These are phyloP conservation scores for Pampusana beccarii DNA, from an alignment of 2,113 vertebrate genomes.

Conservation along the genomic window DNA sequence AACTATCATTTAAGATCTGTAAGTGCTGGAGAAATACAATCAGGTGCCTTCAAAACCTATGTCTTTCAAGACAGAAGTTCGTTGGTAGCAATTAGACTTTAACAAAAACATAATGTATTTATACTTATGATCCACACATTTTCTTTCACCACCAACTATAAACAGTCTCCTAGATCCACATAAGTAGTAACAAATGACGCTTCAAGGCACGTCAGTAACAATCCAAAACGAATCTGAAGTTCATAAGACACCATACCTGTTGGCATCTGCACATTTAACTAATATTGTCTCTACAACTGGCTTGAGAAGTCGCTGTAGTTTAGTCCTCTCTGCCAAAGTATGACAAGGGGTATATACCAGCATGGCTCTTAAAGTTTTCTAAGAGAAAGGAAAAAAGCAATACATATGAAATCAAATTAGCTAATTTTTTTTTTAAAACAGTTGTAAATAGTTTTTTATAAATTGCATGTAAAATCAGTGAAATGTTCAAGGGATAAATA, in stretches of 20 bases:
- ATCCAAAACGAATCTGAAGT: neutral
- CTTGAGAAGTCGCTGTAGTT: conserved; percentile 86
- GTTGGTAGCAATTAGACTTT: neutral
- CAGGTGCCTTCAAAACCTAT: neutral
- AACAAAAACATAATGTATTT: neutral
- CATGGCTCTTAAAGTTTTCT: conserved; percentile 94
- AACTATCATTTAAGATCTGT: neutral
- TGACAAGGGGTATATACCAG: conserved; percentile 91
- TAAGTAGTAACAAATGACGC: neutral
- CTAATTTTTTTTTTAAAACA: neutral
- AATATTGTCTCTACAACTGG: conserved; percentile 90
- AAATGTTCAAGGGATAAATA: neutral
- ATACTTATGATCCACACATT: neutral
- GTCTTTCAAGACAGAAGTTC: neutral
- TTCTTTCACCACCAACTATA: neutral
- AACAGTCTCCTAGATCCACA: neutral
- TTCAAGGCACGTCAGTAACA: neutral
- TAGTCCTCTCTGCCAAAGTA: conserved; percentile 79
- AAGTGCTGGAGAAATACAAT: neutral
- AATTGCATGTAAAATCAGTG: neutral
- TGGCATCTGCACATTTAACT: conserved; percentile 90
- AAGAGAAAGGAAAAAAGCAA: neutral
- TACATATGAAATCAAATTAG: neutral
- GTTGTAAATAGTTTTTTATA: neutral
- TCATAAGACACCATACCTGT: conserved; percentile 77